Evolutionary conservation across 1,140 invertebrate species (phyloP), one percentile per base, ranked within the genome.

Genomic region (Harpegnathos saltator): DNA sequence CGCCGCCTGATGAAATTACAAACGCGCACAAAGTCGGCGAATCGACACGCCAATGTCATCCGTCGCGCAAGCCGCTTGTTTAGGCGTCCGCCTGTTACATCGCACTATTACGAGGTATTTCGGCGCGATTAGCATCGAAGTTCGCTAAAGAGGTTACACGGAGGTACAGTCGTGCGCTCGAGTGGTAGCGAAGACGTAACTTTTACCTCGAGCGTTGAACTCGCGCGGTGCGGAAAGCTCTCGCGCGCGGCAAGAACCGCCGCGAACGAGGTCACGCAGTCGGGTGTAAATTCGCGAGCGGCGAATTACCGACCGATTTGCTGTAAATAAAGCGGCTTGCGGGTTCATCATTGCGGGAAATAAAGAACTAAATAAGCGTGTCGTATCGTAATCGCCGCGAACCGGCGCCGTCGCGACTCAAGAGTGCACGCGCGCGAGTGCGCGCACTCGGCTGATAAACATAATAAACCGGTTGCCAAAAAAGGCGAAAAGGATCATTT

Each of bases 171-270:
- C 63, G 33, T 38, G 22, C n/a, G 1, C 56, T 44, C 19, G 15
- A 19, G 38, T 33, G 26, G 44, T 14, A 52, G 59, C 61, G 63
- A 56, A 56, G 65, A n/a, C 52, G 52, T 69, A 80, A 80, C 50
- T 87, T 87, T 80, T 74, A 84, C 82, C 82, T 87, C 85, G 86
- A 84, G 29, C 85, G 12, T 87, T 87, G 85, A 87, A 87, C 85
- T 58, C 69, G n/a, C 15, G 50, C n/a, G n/a, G n/a, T n/a, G 50
- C 33, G 24, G 58, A 66, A 78, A 78, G 22, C 24, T 52, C 14
- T 9, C 65, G 33, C 19, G 33, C 19, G 61, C 17, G 5, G n/a
- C 24, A 44, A 58, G 72, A 77, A 52, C 29, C 26, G 62, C 3
- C 26, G 48, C 38, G 52, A 61, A 80, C 29, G 63, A 54, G 54